Evolutionary conservation across 2,888 invertebrate genomes (phyloP).

Genomic region (Melitaea athalia): DNA sequence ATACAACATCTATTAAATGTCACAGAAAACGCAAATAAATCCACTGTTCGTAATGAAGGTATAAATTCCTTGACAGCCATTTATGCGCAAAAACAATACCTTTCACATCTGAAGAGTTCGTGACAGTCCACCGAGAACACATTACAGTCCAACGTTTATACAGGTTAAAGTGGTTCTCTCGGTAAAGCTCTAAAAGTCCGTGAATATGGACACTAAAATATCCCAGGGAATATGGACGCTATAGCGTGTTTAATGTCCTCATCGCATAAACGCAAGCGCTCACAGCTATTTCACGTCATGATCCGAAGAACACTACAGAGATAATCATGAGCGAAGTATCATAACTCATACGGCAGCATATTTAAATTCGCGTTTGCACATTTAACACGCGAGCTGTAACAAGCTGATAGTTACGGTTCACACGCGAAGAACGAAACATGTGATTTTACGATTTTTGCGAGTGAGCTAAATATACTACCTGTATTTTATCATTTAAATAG

Average conservation of each 20-base stretch:
- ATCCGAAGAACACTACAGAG: constrained; percentile 51
- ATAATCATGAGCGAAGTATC: constrained; percentile 60
- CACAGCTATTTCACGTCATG: constrained; percentile 36
- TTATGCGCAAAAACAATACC: constrained; percentile 35
- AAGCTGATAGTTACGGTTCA: constrained; percentile 54
- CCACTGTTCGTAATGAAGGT: constrained; percentile 17
- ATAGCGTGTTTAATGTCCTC: constrained; percentile 35
- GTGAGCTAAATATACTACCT: constrained; percentile 24
- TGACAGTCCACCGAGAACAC: constrained; percentile 39
- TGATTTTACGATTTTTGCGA: constrained; percentile 37
- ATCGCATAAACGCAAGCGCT: constrained; percentile 36
- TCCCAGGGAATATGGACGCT: constrained; percentile 21
- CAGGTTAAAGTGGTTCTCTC: constrained; percentile 37
- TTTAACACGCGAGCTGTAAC: constrained; percentile 62
- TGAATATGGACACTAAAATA: constrained; percentile 34
- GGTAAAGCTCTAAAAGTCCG: constrained; percentile 20
- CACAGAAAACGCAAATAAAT: neutral
- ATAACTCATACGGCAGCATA: constrained; percentile 52
- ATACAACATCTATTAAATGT: neutral
- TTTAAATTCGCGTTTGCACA: constrained; percentile 62
- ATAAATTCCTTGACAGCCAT: constrained; percentile 32
- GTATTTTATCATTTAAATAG: constrained; percentile 27
- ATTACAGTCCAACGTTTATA: constrained; percentile 32
- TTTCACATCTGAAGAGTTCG: constrained; percentile 36
- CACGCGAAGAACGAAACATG: constrained; percentile 55